Evolutionary conservation across 2,797 vertebrate genomes (phyloP).

Genomic region (Cheirogaleus major): DNA sequence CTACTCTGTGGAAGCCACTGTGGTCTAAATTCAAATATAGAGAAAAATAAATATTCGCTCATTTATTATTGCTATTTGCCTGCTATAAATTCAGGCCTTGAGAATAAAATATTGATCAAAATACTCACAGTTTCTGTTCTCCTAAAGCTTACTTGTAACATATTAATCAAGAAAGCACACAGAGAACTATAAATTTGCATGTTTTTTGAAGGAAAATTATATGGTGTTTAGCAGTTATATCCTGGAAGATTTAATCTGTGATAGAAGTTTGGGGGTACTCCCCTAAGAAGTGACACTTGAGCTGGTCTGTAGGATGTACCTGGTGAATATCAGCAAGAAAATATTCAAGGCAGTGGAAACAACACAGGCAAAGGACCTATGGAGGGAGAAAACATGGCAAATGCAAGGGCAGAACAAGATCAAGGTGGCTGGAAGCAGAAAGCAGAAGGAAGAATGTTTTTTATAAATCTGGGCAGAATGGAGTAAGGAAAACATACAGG

Average conservation of each 20-base stretch:
- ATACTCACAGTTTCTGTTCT: neutral
- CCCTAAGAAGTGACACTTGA: neutral
- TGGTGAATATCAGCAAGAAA: neutral
- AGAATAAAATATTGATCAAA: neutral
- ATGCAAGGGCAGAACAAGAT: fast-evolving
- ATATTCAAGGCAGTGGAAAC: neutral
- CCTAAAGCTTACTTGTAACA: neutral
- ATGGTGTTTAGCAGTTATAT: neutral
- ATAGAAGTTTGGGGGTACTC: neutral
- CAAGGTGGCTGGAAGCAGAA: neutral
- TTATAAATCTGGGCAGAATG: fast-evolving
- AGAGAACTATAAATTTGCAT: neutral
- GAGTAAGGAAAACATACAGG: neutral
- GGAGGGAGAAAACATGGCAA: neutral
- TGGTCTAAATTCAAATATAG: neutral
- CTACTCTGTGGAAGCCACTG: neutral
- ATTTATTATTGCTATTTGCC: neutral
- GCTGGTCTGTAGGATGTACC: fast-evolving
- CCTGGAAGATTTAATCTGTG: neutral
- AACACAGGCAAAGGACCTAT: neutral
- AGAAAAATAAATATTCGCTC: neutral
- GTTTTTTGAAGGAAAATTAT: neutral
- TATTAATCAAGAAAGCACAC: neutral
- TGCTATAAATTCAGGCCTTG: neutral
- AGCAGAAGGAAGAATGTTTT: neutral